These are phyloP conservation scores for Sclerodermus sp. DNA, from an alignment of 2,888 invertebrate genomes.

Conservation along the genomic window DNA sequence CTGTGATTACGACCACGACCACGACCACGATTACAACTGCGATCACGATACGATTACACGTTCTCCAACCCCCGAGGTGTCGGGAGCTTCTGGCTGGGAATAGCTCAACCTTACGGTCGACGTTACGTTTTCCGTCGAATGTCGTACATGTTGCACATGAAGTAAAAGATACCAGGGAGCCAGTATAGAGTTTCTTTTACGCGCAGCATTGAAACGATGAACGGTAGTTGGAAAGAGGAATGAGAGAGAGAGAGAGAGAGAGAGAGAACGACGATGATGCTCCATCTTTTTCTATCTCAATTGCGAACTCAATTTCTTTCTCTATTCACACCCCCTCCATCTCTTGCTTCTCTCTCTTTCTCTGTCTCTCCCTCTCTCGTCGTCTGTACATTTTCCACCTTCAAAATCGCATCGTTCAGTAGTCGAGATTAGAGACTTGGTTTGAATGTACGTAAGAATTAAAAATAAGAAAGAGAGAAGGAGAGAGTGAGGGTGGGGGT, in stretches of 20 bases:
- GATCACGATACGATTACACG: too few relatives aligned
- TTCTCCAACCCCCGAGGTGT: too few relatives aligned
- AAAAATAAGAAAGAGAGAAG: too few relatives aligned
- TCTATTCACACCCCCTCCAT: constrained; percentile 9
- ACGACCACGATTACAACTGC: too few relatives aligned
- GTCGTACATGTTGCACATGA: too few relatives aligned
- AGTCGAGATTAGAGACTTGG: too few relatives aligned
- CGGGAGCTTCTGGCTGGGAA: too few relatives aligned
- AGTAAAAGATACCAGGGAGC: constrained; percentile 11
- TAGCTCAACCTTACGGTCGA: too few relatives aligned
- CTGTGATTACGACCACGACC: too few relatives aligned
- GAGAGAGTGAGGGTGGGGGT: too few relatives aligned
- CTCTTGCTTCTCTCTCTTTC: constrained; percentile 1
- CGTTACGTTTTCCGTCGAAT: constrained; percentile 1
- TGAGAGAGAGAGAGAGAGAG: constrained; percentile 20
- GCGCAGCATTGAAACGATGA: constrained; percentile 23
- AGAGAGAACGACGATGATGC: constrained; percentile 10
- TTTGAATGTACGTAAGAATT: too few relatives aligned
- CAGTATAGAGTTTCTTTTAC: constrained; percentile 16
- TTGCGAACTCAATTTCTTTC: constrained; percentile 17
- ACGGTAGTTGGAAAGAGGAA: constrained; percentile 6
- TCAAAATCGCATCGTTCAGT: too few relatives aligned
- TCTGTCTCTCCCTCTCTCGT: constrained; percentile 8
- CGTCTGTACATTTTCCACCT: neutral
- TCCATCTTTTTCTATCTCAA: constrained; percentile 12